Evolutionary conservation across 2,797 vertebrate species (phyloP).

Genomic region (Alosa sapidissima): DNA sequence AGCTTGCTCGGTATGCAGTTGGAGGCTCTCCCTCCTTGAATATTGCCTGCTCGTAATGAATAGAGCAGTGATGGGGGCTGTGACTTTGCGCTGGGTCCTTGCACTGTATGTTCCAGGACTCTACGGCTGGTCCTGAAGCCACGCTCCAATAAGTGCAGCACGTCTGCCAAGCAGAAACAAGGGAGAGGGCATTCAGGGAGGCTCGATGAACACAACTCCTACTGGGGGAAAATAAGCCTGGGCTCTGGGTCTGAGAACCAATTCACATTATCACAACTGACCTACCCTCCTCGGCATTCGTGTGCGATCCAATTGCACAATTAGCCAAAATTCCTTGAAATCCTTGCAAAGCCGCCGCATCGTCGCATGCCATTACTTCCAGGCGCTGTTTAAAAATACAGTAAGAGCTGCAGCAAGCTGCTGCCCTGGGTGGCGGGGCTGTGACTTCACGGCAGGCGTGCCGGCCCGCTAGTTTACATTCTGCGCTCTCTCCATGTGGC

Average conservation of each 20-base stretch:
- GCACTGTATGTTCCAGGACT: not conserved
- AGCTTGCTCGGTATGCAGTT: not conserved
- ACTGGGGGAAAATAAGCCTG: not conserved
- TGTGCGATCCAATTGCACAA: constrained; percentile 34
- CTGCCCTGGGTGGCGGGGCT: not conserved
- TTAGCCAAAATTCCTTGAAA: constrained; percentile 24
- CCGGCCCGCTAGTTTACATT: not conserved
- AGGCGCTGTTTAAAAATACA: not conserved
- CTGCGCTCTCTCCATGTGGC: not conserved
- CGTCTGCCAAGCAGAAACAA: not conserved
- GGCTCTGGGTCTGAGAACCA: not conserved
- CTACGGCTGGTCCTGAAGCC: not conserved
- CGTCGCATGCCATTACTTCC: not conserved
- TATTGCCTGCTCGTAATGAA: not conserved
- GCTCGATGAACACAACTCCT: not conserved
- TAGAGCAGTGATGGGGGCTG: not conserved
- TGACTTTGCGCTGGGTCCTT: not conserved
- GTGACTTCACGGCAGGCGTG: not conserved
- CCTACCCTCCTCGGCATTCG: not conserved
- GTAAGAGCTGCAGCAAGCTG: not conserved
- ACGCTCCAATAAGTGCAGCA: not conserved
- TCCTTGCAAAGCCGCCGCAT: not conserved
- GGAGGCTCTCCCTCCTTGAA: not conserved
- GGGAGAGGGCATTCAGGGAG: not conserved
- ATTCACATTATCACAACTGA: constrained; percentile 13